These are phyloP conservation scores for Anadara kagoshimensis DNA, from an alignment of 1,140 invertebrate genomes.

Conservation along the genomic window DNA sequence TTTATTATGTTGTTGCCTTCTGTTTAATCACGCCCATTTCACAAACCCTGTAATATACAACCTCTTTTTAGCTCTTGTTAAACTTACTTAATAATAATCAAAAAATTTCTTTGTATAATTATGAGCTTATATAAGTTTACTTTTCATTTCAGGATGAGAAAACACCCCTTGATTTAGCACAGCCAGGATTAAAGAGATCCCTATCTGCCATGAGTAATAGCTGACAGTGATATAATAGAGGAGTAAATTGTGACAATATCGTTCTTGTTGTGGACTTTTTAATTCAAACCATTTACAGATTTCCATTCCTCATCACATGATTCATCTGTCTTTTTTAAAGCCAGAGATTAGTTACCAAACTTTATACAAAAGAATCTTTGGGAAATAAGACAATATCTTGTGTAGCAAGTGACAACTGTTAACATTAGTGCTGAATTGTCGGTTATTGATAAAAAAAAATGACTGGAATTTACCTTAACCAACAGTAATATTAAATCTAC, in stretches of 20 bases:
- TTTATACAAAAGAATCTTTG: too few relatives aligned
- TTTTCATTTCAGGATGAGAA: constrained; percentile 76
- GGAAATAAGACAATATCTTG: constrained; percentile 9
- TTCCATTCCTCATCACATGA: not conserved
- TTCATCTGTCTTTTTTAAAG: not conserved
- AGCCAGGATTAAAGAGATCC: constrained; percentile 39
- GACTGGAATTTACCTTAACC: too few relatives aligned
- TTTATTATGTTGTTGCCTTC: too few relatives aligned
- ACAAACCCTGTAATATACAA: too few relatives aligned
- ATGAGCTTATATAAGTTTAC: too few relatives aligned
- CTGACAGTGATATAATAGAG: constrained; percentile 21
- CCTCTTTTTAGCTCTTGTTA: too few relatives aligned
- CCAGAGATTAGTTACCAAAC: too few relatives aligned
- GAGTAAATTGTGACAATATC: constrained; percentile 1
- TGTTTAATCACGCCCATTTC: too few relatives aligned
- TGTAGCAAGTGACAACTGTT: constrained; percentile 10
- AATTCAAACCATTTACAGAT: constrained; percentile 5
- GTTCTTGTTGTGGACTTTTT: constrained; percentile 19
- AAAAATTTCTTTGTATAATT: too few relatives aligned
- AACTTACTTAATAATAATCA: too few relatives aligned
- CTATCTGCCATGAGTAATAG: constrained; percentile 45
- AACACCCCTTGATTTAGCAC: constrained; percentile 82
- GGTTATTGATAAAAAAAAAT: too few relatives aligned
- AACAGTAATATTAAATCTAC: too few relatives aligned
- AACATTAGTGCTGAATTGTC: not conserved